Percentiles rank a stretch among this genome's conserved stretches.
Evolutionary conservation across 2,797 vertebrate species (phyloP).

Genomic region (Takifugu ocellatus): DNA sequence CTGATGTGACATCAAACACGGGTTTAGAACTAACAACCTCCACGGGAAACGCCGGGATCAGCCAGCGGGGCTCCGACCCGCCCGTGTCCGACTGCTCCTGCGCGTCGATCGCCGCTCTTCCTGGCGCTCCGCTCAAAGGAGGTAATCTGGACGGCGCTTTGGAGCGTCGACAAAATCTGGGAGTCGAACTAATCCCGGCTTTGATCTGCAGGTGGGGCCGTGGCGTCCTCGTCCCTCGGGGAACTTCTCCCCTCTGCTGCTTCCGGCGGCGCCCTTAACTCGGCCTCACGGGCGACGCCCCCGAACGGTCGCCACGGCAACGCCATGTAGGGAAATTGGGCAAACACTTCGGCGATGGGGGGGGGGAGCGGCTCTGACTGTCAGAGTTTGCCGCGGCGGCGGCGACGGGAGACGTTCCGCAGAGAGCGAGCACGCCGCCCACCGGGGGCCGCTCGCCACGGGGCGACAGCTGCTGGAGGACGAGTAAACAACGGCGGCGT

Average conservation of each 20-base stretch:
- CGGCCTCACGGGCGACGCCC: too few relatives aligned
- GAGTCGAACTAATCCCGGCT: constrained; percentile 66
- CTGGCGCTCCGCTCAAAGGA: constrained; percentile 38
- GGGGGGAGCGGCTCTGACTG: too few relatives aligned
- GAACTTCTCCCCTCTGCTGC: too few relatives aligned
- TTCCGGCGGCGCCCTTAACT: too few relatives aligned
- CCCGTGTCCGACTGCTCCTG: constrained; percentile 29
- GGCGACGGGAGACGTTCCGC: too few relatives aligned
- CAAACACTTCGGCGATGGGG: too few relatives aligned
- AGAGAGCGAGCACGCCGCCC: constrained; percentile 13
- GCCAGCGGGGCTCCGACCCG: constrained; percentile 39
- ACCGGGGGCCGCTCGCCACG: constrained; percentile 9
- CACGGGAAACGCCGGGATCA: constrained; percentile 26
- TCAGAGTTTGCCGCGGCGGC: too few relatives aligned
- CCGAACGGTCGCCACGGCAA: neutral
- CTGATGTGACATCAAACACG: constrained; percentile 44
- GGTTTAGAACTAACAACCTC: constrained; percentile 35
- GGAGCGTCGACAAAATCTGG: constrained; percentile 62
- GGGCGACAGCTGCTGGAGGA: constrained; percentile 66
- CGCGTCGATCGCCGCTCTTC: constrained; percentile 36
- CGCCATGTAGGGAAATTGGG: too few relatives aligned
- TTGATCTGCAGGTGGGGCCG: constrained; percentile 59
- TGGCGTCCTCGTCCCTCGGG: constrained; percentile 51
- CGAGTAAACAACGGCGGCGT: constrained; percentile 48
- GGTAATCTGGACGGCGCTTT: constrained; percentile 59